These are phyloP conservation scores for Mimachlamys varia DNA, from an alignment of 2,888 invertebrate genomes.

Conservation along the genomic window DNA sequence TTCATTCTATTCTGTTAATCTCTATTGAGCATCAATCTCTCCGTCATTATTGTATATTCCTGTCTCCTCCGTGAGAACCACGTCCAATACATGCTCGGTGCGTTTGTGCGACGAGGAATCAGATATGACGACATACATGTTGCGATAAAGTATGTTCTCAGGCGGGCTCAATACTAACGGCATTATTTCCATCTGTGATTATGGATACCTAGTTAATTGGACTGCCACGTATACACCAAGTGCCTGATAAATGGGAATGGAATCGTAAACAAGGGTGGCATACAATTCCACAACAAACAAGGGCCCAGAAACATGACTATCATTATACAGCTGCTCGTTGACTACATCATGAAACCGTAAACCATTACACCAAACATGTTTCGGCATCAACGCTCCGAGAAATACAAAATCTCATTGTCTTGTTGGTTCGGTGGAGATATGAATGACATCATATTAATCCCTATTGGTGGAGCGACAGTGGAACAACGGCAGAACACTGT, in stretches of 20 bases:
- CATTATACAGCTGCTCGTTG: not conserved
- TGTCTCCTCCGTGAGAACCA: not conserved
- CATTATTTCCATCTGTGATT: conserved; percentile 20
- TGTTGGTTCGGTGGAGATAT: not conserved
- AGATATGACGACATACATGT: not conserved
- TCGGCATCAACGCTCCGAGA: not conserved
- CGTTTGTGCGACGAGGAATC: not conserved
- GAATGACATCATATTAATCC: not conserved
- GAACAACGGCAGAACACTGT: not conserved
- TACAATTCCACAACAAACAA: not conserved
- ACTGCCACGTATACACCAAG: not conserved
- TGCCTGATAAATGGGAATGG: not conserved
- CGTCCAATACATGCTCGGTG: not conserved
- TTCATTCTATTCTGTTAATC: not conserved
- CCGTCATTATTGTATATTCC: not conserved
- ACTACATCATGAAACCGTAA: not conserved
- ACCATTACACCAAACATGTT: not conserved
- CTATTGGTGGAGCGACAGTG: not conserved
- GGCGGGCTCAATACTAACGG: not conserved
- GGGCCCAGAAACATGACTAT: not conserved
- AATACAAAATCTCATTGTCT: not conserved
- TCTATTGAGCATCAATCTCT: not conserved
- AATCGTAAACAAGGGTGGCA: not conserved
- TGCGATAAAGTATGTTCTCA: not conserved
- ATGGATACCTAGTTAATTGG: conserved; percentile 11